These are phyloP conservation scores for Dendroctonus valens DNA, from an alignment of 1,140 invertebrate species.

Conservation along the genomic window DNA sequence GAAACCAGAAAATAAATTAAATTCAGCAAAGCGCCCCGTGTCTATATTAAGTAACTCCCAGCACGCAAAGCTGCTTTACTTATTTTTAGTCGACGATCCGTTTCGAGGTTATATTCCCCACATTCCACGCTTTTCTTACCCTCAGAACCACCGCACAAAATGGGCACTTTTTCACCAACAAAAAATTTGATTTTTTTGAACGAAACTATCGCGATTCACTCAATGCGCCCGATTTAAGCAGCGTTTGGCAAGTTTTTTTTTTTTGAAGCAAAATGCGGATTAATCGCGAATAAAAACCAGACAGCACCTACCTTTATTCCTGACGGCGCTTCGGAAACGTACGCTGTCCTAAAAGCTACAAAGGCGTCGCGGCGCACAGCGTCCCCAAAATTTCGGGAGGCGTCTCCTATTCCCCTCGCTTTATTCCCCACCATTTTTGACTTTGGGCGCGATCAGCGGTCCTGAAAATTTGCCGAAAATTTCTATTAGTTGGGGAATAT, in stretches of 20 bases:
- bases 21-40: neutral
- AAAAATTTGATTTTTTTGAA: no score
- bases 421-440: slow-evolving; percentile 35
- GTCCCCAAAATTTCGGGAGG: slow-evolving; percentile 34
- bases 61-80: slow-evolving; percentile 8
- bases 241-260: slow-evolving; percentile 2
- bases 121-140: slow-evolving; percentile 3
- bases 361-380: slow-evolving; percentile 47
- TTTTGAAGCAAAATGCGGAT: slow-evolving; percentile 5
- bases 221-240: neutral
- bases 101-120: slow-evolving; percentile 23
- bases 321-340: slow-evolving; percentile 48
- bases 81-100: slow-evolving; percentile 10
- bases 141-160: no score
- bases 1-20: no score
- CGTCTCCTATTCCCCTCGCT: slow-evolving; percentile 33
- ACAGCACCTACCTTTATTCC: slow-evolving; percentile 46
- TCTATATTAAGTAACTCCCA: slow-evolving; percentile 10
- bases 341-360: slow-evolving; percentile 50
- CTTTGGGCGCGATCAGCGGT: slow-evolving; percentile 32
- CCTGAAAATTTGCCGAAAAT: no score
- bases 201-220: no score
- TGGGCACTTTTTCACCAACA: no score
- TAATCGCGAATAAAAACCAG: slow-evolving; percentile 8
- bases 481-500: no score